Evolutionary conservation across 2,888 invertebrate genomes (phyloP).

Genomic region (Eupithecia subumbrata): DNA sequence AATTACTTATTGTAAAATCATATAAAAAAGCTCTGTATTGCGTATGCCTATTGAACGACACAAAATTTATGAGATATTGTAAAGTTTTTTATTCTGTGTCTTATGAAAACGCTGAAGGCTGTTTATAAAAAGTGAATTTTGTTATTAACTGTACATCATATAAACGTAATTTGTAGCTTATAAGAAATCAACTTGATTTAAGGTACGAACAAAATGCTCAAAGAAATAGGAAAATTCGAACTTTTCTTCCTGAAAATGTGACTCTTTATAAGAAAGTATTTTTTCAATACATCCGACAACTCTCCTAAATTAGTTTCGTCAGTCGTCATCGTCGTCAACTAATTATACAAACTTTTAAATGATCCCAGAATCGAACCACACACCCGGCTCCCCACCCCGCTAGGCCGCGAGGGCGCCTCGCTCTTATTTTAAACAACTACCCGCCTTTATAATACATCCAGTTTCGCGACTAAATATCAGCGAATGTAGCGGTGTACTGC

Average conservation of each 20-base stretch:
- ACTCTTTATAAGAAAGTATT: neutral
- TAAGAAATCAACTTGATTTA: too few relatives aligned
- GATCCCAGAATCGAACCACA: slow-evolving; percentile 61
- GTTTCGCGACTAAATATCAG: slow-evolving; percentile 84
- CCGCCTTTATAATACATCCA: slow-evolving; percentile 83
- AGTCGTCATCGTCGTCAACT: neutral
- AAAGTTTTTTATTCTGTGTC: too few relatives aligned
- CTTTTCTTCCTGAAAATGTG: neutral
- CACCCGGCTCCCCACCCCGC: slow-evolving; percentile 44
- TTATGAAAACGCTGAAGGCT: too few relatives aligned
- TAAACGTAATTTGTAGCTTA: too few relatives aligned
- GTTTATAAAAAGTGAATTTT: too few relatives aligned
- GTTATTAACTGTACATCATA: too few relatives aligned
- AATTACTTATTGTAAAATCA: too few relatives aligned
- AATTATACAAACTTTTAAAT: slow-evolving; percentile 15
- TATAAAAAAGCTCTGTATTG: too few relatives aligned
- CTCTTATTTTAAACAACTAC: slow-evolving; percentile 84
- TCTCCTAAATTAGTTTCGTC: neutral
- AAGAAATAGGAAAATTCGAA: neutral
- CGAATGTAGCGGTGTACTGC: slow-evolving; percentile 75
- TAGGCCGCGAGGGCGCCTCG: slow-evolving; percentile 56
- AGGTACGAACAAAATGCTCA: neutral
- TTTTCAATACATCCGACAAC: neutral
- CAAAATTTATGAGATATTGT: too few relatives aligned
- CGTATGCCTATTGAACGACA: too few relatives aligned